Evolutionary conservation across 2,888 invertebrate genomes (phyloP), one percentile per base, ranked within the genome.

Genomic region (Physocephala rufipes): DNA sequence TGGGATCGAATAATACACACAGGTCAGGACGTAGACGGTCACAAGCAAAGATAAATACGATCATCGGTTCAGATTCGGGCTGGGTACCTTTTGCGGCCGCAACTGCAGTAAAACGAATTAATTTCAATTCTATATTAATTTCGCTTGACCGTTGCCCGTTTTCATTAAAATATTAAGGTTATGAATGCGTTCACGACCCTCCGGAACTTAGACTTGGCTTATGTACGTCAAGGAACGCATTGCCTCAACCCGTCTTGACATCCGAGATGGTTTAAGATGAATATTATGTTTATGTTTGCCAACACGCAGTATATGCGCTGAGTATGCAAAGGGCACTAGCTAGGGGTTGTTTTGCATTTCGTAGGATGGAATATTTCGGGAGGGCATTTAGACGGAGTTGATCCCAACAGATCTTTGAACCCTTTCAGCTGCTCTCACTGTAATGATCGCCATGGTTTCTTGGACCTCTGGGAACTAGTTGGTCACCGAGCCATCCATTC

Each of bases 61-160:
- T 59, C 24, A 21, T 21, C 15, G 45, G 69, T 70, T 73, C 69
- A 68, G 71, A 67, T 72, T 71, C 71, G 67, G 19, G 58, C 24
- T 19, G 24, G 24, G 24, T 43, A 16, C 24, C 55, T 66, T 69
- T 67, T 26, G 36, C 30, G 53, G 19, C 15, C 45, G 24, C 36
- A 65, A 65, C 51, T 61, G 47, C 53, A 71, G 68, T 71, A 73
- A 76, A 76, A 74, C 75, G 76, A 75, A 76, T 77, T 77, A 75
- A 77, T 73, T 78, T 74, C 68, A 24, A 73, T 67, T 73, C 67
- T 59, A 73, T 74, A 72, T 75, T 74, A 74, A 75, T 74, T 71
- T 64, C 61, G 75, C 75, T 76, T 78, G 78, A 78, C 78, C 78
- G 74, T 78, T 78, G 78, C 76, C 78, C 78, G 75, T 24, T 77